phyloP scores from a whole-genome alignment of 2,888 invertebrate species.

The Leucoptera coffeella region DNA sequence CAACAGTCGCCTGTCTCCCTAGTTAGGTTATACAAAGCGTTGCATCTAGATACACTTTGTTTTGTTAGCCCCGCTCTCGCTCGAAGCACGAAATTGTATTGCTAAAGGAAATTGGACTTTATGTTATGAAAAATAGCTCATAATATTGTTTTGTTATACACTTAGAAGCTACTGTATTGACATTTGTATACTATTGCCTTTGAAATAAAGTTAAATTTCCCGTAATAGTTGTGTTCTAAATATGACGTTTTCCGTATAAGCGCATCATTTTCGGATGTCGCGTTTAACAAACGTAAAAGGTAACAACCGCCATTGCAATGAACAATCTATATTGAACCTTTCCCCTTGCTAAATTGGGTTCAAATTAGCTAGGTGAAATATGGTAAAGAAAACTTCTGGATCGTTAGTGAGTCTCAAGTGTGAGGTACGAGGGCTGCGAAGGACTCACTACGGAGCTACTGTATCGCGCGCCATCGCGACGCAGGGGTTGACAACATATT shows the following conservation, averaged over 20 bases:
- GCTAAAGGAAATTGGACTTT: conserved; percentile 19
- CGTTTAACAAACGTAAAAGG: neutral
- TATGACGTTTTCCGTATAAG: conserved; percentile 11
- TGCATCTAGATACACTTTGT: conserved; percentile 38
- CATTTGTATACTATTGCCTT: neutral
- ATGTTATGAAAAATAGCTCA: conserved; percentile 9
- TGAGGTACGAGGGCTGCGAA: conserved; percentile 37
- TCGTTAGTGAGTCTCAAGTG: conserved; percentile 12
- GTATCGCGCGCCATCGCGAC: conserved; percentile 44
- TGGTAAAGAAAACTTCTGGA: neutral
- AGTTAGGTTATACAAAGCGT: conserved; percentile 34
- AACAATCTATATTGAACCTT: too few relatives aligned
- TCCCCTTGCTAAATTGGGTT: too few relatives aligned
- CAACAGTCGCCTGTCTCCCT: conserved; percentile 12
- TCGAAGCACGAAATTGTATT: too few relatives aligned
- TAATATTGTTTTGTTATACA: neutral
- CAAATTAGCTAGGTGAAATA: too few relatives aligned
- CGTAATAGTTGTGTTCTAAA: too few relatives aligned
- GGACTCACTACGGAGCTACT: conserved; percentile 21
- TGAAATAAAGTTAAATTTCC: too few relatives aligned
- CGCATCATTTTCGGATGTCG: neutral
- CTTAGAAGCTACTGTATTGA: neutral
- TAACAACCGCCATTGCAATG: neutral
- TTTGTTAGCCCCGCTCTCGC: too few relatives aligned
- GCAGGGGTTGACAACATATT: conserved; percentile 16